phyloP scores from a whole-genome alignment of 2,113 vertebrate genomes.

The Ameiurus melas region DNA sequence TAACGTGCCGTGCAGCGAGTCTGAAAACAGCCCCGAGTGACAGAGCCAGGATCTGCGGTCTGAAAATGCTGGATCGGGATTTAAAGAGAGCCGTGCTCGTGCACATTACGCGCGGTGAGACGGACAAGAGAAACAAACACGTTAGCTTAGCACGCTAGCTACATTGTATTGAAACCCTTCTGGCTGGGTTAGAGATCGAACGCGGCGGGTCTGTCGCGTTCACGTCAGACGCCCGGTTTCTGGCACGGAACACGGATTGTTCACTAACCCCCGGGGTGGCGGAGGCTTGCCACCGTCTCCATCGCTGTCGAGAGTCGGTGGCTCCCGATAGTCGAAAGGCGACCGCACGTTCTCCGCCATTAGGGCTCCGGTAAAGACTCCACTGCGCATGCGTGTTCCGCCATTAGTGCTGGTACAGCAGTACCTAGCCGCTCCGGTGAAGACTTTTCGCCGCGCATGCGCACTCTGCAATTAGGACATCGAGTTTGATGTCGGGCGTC shows the following conservation, averaged over 20 bases:
- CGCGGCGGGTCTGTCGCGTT: neutral
- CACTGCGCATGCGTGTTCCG: conserved; percentile 67
- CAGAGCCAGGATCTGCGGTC: neutral
- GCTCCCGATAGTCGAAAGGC: conserved; percentile 80
- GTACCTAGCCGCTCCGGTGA: conserved; percentile 2
- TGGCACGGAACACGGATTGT: neutral
- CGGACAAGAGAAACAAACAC: conserved; percentile 22
- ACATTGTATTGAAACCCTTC: neutral
- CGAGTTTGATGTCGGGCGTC: neutral
- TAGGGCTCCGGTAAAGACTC: conserved; percentile 65
- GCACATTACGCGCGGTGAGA: neutral
- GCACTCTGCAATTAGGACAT: neutral
- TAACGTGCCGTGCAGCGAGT: neutral
- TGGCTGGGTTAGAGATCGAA: neutral
- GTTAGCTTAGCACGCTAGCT: conserved; percentile 35
- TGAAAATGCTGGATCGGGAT: neutral
- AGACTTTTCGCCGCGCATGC: neutral
- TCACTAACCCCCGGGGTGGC: conserved; percentile 71
- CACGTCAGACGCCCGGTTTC: neutral
- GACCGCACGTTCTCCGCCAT: conserved; percentile 81
- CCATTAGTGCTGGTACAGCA: neutral
- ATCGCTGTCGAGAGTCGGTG: conserved; percentile 80
- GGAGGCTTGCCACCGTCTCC: conserved; percentile 77
- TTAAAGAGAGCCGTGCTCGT: neutral
- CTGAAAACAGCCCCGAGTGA: neutral